A percentile compares a stretch with the other conserved stretches of the same genome.
Evolutionary conservation across 1,140 invertebrate species (phyloP).

Genomic region (Mylabris phalerata): DNA sequence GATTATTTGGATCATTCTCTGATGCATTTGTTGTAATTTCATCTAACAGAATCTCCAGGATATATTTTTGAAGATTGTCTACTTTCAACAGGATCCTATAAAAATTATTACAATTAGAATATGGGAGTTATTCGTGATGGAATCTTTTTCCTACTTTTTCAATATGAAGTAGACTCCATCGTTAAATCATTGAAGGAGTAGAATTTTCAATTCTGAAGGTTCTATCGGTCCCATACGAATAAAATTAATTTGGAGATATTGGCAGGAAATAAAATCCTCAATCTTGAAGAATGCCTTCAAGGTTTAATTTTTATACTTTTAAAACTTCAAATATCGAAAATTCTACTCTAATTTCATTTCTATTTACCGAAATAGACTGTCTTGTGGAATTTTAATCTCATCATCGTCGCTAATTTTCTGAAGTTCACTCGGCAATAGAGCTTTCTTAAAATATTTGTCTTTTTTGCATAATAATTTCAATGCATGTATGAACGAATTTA

Average conservation of each 20-base stretch:
- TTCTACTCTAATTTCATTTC: neutral
- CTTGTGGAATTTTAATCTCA: slow-evolving; percentile 37
- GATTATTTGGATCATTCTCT: slow-evolving; percentile 25
- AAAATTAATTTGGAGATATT: no score
- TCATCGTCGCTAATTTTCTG: slow-evolving; percentile 29
- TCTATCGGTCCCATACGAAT: no score
- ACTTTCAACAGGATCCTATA: slow-evolving; percentile 43
- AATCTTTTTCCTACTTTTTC: no score
- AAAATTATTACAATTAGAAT: neutral
- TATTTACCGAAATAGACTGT: slow-evolving; percentile 37
- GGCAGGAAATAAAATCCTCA: no score
- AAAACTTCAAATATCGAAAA: neutral
- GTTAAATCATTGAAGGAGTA: no score
- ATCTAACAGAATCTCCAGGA: slow-evolving; percentile 41
- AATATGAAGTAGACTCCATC: no score
- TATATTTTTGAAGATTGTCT: slow-evolving; percentile 39
- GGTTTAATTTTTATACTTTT: no score
- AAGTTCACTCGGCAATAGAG: slow-evolving; percentile 32
- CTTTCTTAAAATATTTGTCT: slow-evolving; percentile 38
- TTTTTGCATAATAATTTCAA: slow-evolving; percentile 37
- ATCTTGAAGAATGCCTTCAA: no score
- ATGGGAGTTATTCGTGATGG: neutral
- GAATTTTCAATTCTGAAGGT: no score
- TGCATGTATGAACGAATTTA: slow-evolving; percentile 35
- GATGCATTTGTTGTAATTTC: slow-evolving; percentile 36